These are phyloP conservation scores for Dendrolimus punctatus DNA, from an alignment of 1,140 invertebrate species.

Conservation along the genomic window DNA sequence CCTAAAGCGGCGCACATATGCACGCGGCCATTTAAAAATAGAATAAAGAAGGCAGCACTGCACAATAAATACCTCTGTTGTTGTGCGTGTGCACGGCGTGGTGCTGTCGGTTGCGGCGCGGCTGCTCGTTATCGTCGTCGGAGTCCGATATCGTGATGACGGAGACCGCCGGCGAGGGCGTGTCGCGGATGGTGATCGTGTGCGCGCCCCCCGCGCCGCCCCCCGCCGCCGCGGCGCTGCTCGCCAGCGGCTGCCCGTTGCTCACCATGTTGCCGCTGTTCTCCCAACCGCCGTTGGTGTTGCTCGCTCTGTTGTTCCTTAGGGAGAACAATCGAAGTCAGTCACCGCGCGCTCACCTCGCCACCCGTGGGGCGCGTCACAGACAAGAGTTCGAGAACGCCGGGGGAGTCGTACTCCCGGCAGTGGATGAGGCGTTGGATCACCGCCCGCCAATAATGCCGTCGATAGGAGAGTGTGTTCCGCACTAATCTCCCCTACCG, in stretches of 20 bases:
- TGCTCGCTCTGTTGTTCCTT: too few species aligned
- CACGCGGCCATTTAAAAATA: neutral
- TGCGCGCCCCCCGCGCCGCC: constrained; percentile 27
- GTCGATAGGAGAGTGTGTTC: too few species aligned
- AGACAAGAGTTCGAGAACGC: too few species aligned
- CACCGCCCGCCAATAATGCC: too few species aligned
- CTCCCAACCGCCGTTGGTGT: too few species aligned
- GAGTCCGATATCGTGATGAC: constrained; percentile 98
- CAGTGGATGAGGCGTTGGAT: too few species aligned
- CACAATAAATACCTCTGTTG: constrained; percentile 29
- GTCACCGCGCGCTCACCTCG: too few species aligned
- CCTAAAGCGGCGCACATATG: neutral
- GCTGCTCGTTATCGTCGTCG: constrained; percentile 84
- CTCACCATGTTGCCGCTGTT: too few species aligned
- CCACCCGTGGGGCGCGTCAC: too few species aligned
- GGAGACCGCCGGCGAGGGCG: constrained; percentile 94
- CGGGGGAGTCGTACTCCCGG: too few species aligned
- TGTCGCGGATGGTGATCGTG: constrained; percentile 78
- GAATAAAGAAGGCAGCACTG: neutral
- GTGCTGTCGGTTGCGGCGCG: constrained; percentile 26
- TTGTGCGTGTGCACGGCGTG: constrained; percentile 21
- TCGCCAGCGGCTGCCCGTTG: constrained; percentile 9
- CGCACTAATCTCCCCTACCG: too few species aligned
- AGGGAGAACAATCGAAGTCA: too few species aligned
- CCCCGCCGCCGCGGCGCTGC: constrained; percentile 58